Base-by-base conservation (phyloP, 2,797 vertebrate genomes). In the Hozukius guyotensis region DNA sequence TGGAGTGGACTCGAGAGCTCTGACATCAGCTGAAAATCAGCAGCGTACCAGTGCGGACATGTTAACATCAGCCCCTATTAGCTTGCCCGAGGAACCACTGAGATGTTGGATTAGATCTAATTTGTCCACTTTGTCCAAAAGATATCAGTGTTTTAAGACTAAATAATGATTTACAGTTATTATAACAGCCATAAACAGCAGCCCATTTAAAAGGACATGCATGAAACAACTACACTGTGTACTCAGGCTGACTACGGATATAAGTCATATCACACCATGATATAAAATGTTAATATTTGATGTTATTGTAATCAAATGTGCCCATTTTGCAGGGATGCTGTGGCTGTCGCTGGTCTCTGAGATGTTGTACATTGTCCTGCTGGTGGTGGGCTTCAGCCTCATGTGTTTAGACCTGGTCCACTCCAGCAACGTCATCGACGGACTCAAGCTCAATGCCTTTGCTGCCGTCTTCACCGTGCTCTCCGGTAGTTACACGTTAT, bases 381-480 rank as follows among this genome's bases (percentile, higher is more conserved):
- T 99, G 93, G 90, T 98, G 81, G 97, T 98, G 5, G 98, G 98
- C 85, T 99, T 99, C 96, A 97, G 97, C 93, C 97, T 99, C 93
- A 99, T 99, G 98, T 98, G 97, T 95, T 92, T 98, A 2, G 98
- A 99, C 91, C 96, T 99, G 78, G 92, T 97, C 85, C 97, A 97
- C 94, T 97, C 98, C 91, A 98, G 96, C 93, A 98, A 96, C 52
- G 93, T 98, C 95, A 98, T 99, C 4, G 97, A 98, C 34, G 98
- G 98, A 84, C 97, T 99, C 93, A 99, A 99, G 95, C 96, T 99
- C 87, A 99, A 99, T 27, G 98, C 98, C 91, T 99, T 99, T 10
- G 97, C 98, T 2, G 98, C 98, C 0, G 95, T 99, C 94, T 99
- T 99, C 97, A 99, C 98, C 25, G 98, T 99, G 82, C 96, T 99